phyloP scores from a whole-genome alignment of 2,888 invertebrate species.

The Pollenia angustigena region DNA sequence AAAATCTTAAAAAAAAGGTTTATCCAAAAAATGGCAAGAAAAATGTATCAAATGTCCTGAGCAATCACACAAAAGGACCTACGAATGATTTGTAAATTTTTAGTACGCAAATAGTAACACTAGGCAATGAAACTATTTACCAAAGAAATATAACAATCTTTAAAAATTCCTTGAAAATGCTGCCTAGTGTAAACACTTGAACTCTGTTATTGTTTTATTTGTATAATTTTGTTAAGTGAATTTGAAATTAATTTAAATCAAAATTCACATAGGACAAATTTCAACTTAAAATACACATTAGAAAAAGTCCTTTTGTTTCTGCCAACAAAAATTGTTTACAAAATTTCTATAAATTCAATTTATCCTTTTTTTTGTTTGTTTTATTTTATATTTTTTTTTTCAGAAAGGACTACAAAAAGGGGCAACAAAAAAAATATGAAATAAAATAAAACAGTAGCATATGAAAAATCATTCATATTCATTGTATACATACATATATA shows the following conservation, averaged over 20 bases:
- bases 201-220: slow-evolving; percentile 6
- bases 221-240: slow-evolving; percentile 69
- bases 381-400: slow-evolving; percentile 17
- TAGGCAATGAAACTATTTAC: background rate
- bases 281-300: slow-evolving; percentile 17
- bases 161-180: background rate
- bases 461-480: slow-evolving; percentile 65
- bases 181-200: slow-evolving; percentile 26
- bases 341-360: slow-evolving; percentile 76
- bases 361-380: slow-evolving; percentile 39
- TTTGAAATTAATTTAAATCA: slow-evolving; percentile 76
- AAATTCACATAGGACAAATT: slow-evolving; percentile 69
- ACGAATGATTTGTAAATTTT: slow-evolving; percentile 9
- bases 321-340: slow-evolving; percentile 59
- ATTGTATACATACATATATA: slow-evolving; percentile 13
- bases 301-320: slow-evolving; percentile 5
- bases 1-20: slow-evolving; percentile 24
- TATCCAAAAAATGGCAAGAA: slow-evolving; percentile 42
- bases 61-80: slow-evolving; percentile 30
- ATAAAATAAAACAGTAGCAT: slow-evolving; percentile 55
- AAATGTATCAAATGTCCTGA: slow-evolving; percentile 68
- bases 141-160: background rate
- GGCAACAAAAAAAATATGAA: slow-evolving; percentile 11
- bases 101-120: background rate
- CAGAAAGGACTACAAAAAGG: slow-evolving; percentile 6